phyloP scores from a whole-genome alignment of 2,113 vertebrate genomes.

The Pedionomus torquatus region DNA sequence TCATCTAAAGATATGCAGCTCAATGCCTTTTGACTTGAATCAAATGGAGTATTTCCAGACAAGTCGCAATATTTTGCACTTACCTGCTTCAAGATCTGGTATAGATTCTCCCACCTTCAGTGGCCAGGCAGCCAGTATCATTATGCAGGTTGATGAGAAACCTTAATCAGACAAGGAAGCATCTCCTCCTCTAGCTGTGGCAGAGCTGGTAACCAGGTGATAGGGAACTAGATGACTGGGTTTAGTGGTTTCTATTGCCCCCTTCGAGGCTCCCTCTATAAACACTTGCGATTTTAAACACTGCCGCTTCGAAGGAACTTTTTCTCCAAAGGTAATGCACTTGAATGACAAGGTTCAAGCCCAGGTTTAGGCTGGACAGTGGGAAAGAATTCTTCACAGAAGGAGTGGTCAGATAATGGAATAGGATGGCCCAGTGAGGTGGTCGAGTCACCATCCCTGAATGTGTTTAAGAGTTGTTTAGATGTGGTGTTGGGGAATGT shows the following conservation, averaged over 20 bases:
- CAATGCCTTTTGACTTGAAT: background rate
- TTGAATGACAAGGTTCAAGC: background rate
- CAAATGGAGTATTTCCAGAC: background rate
- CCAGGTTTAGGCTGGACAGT: too few relatives aligned
- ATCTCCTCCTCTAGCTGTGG: background rate
- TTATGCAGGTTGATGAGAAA: background rate
- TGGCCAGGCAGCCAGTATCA: background rate
- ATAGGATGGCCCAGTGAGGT: too few relatives aligned
- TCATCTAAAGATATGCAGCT: constrained; percentile 21
- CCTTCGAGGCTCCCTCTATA: background rate
- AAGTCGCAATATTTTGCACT: background rate
- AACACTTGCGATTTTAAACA: background rate
- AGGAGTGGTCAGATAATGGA: too few relatives aligned
- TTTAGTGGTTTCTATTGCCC: background rate
- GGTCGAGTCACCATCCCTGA: too few relatives aligned
- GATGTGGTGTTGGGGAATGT: too few relatives aligned
- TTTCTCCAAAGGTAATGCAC: background rate
- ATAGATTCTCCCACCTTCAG: background rate
- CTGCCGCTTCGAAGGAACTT: background rate
- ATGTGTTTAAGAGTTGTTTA: too few relatives aligned
- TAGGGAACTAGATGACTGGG: background rate
- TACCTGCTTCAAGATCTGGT: background rate
- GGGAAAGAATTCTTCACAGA: too few relatives aligned
- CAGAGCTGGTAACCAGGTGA: background rate
- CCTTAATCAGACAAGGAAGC: background rate